Percentiles rank a stretch among this genome's conserved stretches.
Evolutionary conservation across 2,888 invertebrate genomes (phyloP).

Genomic region (Lottia scabra): DNA sequence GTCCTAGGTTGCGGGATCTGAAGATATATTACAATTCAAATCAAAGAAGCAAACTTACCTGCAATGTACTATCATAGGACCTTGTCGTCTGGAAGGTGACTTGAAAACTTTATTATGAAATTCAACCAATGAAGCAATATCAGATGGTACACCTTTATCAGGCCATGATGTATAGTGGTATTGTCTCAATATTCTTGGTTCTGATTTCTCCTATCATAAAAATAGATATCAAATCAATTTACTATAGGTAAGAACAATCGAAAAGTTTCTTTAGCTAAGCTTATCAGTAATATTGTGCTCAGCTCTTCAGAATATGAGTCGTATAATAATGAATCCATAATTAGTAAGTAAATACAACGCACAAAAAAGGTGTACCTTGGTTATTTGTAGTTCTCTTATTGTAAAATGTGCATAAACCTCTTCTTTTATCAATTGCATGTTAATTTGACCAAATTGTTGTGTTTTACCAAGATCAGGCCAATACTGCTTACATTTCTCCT

Average conservation of each 20-base stretch:
- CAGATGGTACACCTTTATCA: conserved; percentile 52
- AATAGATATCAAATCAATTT: no score
- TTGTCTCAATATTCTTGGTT: conserved; percentile 35
- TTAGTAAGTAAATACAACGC: no score
- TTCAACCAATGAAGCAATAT: conserved; percentile 49
- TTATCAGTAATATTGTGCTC: no score
- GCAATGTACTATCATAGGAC: conserved; percentile 41
- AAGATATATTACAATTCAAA: no score
- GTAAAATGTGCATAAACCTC: conserved; percentile 48
- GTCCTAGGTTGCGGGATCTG: no score
- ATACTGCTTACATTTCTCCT: conserved; percentile 54
- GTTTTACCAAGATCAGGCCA: conserved; percentile 45
- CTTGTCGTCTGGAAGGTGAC: conserved; percentile 24
- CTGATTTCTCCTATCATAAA: no score
- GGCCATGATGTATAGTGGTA: conserved; percentile 64
- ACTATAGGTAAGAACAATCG: no score
- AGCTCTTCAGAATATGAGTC: no score
- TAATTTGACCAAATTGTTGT: conserved; percentile 37
- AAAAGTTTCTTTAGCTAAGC: no score
- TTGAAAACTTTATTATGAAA: conserved; percentile 50
- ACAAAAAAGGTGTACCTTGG: neutral
- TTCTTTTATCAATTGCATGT: conserved; percentile 31
- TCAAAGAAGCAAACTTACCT: conserved; percentile 29
- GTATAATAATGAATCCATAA: no score
- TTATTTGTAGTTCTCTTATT: conserved; percentile 42